These are phyloP conservation scores for Corynorhinus townsendii DNA, from an alignment of 2,113 vertebrate genomes.

Conservation along the genomic window DNA sequence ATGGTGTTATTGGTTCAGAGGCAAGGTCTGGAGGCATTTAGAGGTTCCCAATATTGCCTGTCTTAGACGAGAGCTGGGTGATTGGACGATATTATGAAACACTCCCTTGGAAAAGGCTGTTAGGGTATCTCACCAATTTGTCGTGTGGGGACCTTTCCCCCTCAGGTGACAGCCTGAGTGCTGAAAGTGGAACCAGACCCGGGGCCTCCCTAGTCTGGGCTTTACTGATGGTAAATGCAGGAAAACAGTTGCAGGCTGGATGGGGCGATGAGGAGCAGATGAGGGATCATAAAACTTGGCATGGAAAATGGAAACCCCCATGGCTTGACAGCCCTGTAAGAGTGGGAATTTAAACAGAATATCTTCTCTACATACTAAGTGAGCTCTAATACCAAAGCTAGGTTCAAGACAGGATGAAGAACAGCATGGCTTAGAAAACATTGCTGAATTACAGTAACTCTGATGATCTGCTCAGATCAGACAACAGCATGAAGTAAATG, in stretches of 20 bases:
- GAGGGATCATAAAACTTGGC: neutral
- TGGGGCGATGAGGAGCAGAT: conserved; percentile 17
- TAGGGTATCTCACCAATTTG: conserved; percentile 31
- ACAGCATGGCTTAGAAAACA: neutral
- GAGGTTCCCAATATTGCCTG: conserved; percentile 44
- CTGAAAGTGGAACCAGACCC: conserved; percentile 76
- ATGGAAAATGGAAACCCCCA: neutral
- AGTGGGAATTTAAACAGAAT: neutral
- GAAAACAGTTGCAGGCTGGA: conserved; percentile 62
- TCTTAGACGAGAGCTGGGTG: conserved; percentile 68
- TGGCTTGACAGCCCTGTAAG: neutral
- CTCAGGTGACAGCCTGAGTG: conserved; percentile 64
- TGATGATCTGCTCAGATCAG: neutral
- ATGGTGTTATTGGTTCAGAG: conserved; percentile 72
- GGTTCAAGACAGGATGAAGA: neutral
- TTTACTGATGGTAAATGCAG: conserved; percentile 62
- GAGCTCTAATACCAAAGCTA: neutral
- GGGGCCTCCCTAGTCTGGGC: conserved; percentile 45
- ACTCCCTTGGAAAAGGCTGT: conserved; percentile 58
- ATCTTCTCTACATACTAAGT: neutral
- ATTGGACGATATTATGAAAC: conserved; percentile 74
- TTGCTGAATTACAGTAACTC: neutral
- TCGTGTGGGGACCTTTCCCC: conserved; percentile 68
- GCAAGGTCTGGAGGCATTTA: conserved; percentile 58
- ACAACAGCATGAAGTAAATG: neutral